phyloP scores from a whole-genome alignment of 35 echinoderm and acorn worm species.

The Nesometra sesokonis region DNA sequence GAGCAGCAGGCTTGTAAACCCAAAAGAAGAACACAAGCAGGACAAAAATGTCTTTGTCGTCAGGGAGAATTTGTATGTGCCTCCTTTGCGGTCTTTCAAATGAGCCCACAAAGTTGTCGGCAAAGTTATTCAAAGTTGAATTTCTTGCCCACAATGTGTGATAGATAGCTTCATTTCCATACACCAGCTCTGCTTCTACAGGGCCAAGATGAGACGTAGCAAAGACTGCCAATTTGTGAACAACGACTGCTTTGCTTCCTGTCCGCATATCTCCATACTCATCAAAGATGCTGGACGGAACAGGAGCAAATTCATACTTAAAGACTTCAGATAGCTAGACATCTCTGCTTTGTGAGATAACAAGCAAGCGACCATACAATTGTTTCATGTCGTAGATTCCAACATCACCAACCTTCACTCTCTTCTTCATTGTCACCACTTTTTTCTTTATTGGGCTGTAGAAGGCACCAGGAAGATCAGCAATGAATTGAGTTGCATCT shows the following conservation, averaged over 20 bases:
- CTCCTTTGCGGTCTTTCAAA: too few relatives aligned
- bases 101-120: too few relatives aligned
- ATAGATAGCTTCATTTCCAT: too few relatives aligned
- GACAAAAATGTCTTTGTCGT: too few relatives aligned
- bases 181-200: not conserved
- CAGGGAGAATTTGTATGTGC: too few relatives aligned
- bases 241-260: slow-evolving; percentile 1
- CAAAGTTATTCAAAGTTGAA: too few relatives aligned
- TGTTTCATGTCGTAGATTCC: not conserved
- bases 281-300: slow-evolving; percentile 4
- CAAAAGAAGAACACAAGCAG: too few relatives aligned
- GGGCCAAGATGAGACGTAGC: not conserved
- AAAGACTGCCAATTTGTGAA: slow-evolving; percentile 10
- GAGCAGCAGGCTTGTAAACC: too few relatives aligned
- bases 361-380: slow-evolving; percentile 5
- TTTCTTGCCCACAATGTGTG: too few relatives aligned
- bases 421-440: slow-evolving; percentile 4
- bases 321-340: not conserved
- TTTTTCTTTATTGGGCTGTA: too few relatives aligned
- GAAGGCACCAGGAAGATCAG: too few relatives aligned
- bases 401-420: too few relatives aligned
- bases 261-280: slow-evolving; percentile 9
- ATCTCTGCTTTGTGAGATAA: slow-evolving; percentile 6
- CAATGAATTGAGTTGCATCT: not conserved
- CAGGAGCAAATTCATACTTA: not conserved